phyloP scores from a whole-genome alignment of 2,797 vertebrate genomes.

The Setipinna tenuifilis region DNA sequence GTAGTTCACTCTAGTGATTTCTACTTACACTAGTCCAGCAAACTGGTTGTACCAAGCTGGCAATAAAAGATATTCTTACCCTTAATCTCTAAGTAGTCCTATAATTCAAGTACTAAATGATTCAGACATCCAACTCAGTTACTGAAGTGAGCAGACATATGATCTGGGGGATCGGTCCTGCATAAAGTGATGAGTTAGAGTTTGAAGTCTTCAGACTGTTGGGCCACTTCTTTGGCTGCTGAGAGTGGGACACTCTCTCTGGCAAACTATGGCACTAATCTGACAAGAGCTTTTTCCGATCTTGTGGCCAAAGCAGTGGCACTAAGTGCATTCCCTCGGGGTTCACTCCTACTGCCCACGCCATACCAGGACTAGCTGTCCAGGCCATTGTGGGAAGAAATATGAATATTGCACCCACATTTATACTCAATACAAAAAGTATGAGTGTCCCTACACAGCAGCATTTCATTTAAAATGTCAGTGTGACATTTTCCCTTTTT shows the following conservation, averaged over 20 bases:
- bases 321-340: not conserved
- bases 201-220: not conserved
- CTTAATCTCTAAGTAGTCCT: not conserved
- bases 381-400: not conserved
- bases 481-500: not conserved
- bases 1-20: not conserved
- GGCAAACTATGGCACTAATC: slow-evolving; percentile 8
- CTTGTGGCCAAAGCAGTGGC: not conserved
- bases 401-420: not conserved
- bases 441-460: not conserved
- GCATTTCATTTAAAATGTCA: not conserved
- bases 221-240: not conserved
- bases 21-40: not conserved
- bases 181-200: no score
- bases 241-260: not conserved
- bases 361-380: not conserved
- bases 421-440: slow-evolving; percentile 14
- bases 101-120: not conserved
- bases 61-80: not conserved
- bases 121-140: not conserved
- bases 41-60: not conserved
- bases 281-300: not conserved
- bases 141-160: not conserved
- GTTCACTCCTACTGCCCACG: not conserved
- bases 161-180: not conserved